These are phyloP conservation scores for Muntiacus muntjak DNA, from an alignment of 2,113 vertebrate species.

Conservation along the genomic window DNA sequence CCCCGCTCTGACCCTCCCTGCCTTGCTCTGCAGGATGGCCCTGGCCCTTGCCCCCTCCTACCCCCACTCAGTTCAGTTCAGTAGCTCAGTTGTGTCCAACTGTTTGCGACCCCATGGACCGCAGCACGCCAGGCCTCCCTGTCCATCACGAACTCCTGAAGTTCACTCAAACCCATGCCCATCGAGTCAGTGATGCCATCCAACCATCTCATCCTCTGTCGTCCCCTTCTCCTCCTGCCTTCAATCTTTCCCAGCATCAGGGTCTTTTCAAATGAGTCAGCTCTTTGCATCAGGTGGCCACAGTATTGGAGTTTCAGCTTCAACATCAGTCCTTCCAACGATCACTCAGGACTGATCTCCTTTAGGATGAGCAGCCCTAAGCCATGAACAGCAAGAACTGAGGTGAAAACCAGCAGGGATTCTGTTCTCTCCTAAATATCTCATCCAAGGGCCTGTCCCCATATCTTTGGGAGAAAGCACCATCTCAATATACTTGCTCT, in stretches of 20 bases:
- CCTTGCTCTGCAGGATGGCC: neutral
- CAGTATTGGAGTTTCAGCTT: neutral
- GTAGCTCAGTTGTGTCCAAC: accelerated
- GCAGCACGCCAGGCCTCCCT: neutral
- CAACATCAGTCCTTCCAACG: neutral
- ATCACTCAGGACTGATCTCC: neutral
- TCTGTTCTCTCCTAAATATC: neutral
- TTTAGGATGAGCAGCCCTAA: neutral
- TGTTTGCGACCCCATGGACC: neutral
- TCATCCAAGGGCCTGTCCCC: neutral
- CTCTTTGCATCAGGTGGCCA: neutral
- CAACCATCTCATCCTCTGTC: neutral
- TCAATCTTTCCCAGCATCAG: neutral
- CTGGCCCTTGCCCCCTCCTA: neutral
- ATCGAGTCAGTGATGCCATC: neutral
- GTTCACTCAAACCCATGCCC: neutral
- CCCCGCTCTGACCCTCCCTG: neutral
- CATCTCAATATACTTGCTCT: neutral
- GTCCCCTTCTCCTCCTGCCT: neutral
- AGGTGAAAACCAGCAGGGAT: neutral
- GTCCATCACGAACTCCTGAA: neutral
- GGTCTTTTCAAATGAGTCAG: neutral
- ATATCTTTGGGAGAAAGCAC: neutral
- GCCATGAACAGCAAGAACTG: neutral
- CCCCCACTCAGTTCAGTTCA: neutral